Evolutionary conservation across 2,797 vertebrate species (phyloP), one percentile per base, ranked within the genome.

Genomic region (Allobates femoralis): DNA sequence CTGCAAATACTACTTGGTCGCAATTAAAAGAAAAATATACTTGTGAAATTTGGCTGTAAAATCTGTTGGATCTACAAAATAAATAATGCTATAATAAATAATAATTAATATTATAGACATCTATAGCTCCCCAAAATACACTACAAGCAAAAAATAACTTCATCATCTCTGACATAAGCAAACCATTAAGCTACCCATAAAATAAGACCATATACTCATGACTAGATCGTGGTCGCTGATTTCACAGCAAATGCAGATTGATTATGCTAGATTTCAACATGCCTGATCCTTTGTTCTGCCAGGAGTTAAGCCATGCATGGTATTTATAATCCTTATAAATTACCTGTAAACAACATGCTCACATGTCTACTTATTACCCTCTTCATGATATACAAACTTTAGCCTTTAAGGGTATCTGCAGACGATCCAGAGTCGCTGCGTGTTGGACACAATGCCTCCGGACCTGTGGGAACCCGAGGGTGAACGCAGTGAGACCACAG

Each of bases 11-110:
- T 73, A 83, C 73, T 58, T 56, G 51, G 21, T 58, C 73, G 21
- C 67, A 83, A 83, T 83, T 83, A 83, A 83, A 55, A 46, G 37
- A 30, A 46, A 82, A 83, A 83, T 73, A 53, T 58, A 83, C 67
- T 46, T 56, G 66, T 82, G 66, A 73, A 71, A 82, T 83, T 21
- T 37, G 56, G 51, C 73, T 58, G 67, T 41, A 23, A 10, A 41
- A 41, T 71, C 19, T n/a, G 34, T 58, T 41, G 58, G 66, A 73
- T 14, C 66, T 73, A 18, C 71, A 71, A 53, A 3, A 28, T 83
- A 58, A 83, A 83, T 83, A 83, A 26, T 34, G 15, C 32, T 55
- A 74, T 32, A 58, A 34, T 62, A 79, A 46, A 18, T 46, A 60
- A 62, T 23, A 12, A 60, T 58, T 34, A 67, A 34, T 7, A 58